Conservation (phyloP, 2,888 invertebrate genomes). For the Chirona hameri region DNA sequence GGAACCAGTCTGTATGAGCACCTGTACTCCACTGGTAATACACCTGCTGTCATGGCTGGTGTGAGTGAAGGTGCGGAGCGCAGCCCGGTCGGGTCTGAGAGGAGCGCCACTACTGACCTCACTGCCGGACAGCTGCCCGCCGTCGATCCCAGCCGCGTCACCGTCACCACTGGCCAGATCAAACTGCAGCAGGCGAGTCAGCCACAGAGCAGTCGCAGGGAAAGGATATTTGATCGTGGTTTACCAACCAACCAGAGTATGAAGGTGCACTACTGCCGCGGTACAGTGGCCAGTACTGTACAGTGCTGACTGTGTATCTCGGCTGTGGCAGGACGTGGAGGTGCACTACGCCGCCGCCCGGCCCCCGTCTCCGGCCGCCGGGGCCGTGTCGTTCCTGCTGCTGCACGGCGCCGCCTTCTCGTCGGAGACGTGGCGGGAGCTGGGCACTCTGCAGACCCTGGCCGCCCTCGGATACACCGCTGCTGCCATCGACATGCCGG, state of each 20-base stretch:
- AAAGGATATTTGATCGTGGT: neutral
- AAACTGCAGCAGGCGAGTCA: slow-evolving; percentile 10
- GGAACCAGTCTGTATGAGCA: slow-evolving; percentile 23
- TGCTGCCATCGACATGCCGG: slow-evolving; percentile 52
- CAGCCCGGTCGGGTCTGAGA: neutral
- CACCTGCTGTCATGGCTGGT: neutral
- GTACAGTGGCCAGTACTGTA: no score
- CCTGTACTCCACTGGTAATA: neutral
- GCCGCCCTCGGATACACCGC: slow-evolving; percentile 49
- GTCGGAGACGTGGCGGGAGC: slow-evolving; percentile 50
- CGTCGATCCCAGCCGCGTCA: neutral
- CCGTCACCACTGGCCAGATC: neutral
- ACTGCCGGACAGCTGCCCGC: neutral
- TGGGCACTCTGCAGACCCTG: slow-evolving; percentile 48
- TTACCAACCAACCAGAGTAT: neutral
- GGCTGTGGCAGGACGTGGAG: slow-evolving; percentile 35
- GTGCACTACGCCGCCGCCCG: slow-evolving; percentile 41
- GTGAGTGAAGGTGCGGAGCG: neutral
- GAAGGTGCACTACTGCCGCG: no score
- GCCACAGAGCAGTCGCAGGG: no score
- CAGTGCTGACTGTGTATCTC: no score
- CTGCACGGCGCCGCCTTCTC: slow-evolving; percentile 52
- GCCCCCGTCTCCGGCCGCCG: slow-evolving; percentile 33
- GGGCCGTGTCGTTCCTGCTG: slow-evolving; percentile 45
- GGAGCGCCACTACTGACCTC: slow-evolving; percentile 13